Evolutionary conservation across 2,888 invertebrate genomes (phyloP).

Genomic region (Diadegma fenestrale): DNA sequence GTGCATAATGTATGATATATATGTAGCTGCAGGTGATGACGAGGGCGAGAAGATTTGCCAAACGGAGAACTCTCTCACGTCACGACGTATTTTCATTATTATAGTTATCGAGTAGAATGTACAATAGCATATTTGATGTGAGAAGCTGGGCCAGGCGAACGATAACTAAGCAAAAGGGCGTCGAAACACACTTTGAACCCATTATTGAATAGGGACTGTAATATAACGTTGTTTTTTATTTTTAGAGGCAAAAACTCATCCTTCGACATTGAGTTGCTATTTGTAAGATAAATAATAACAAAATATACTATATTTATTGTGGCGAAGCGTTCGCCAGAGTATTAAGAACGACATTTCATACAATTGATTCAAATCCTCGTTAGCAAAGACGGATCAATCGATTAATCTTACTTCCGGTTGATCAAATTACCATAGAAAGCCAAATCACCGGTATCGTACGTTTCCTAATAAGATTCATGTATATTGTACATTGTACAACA

Average conservation of each 20-base stretch:
- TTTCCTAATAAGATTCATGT: slow-evolving; percentile 19
- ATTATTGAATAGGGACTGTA: neutral
- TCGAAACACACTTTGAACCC: neutral
- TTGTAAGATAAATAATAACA: neutral
- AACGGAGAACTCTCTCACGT: slow-evolving; percentile 21
- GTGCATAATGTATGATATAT: slow-evolving; percentile 57
- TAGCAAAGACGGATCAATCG: neutral
- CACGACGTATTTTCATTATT: slow-evolving; percentile 32
- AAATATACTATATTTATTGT: neutral
- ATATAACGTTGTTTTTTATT: neutral
- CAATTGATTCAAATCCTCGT: neutral
- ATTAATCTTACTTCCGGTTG: neutral
- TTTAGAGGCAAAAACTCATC: neutral
- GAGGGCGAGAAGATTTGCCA: slow-evolving; percentile 19
- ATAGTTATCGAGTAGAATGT: neutral
- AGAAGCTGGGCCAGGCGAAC: neutral
- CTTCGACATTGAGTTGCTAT: neutral
- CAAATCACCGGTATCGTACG: slow-evolving; percentile 31
- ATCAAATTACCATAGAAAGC: slow-evolving; percentile 42
- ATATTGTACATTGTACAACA: slow-evolving; percentile 1
- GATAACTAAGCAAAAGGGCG: neutral
- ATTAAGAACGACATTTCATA: neutral
- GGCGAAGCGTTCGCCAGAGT: neutral
- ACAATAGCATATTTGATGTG: neutral
- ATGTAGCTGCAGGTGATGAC: slow-evolving; percentile 4